Percentiles rank a stretch among this genome's conserved stretches.
phyloP scores from a whole-genome alignment of 23 tunicate genomes.

The Pegea sp. region DNA sequence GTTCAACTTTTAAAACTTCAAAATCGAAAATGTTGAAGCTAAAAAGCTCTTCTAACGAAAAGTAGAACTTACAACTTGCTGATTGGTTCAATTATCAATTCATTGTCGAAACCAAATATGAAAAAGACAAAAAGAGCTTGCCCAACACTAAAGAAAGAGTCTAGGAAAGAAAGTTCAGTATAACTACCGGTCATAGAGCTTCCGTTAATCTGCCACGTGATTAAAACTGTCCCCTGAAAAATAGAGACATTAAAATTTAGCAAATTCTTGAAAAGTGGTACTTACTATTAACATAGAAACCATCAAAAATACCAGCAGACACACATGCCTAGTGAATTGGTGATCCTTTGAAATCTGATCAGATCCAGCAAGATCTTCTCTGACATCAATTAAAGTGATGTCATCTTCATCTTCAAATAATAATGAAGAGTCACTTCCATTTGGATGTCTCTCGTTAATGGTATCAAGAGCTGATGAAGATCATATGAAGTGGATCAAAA shows the following conservation, averaged over 20 bases:
- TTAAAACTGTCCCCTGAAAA: background rate
- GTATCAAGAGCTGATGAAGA: too few relatives aligned
- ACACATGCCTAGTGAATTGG: conserved; percentile 29
- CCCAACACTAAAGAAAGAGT: conserved; percentile 59
- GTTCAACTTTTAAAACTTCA: too few relatives aligned
- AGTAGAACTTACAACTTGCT: conserved; percentile 24
- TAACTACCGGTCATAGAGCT: conserved; percentile 22
- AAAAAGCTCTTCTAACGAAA: background rate
- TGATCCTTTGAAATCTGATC: conserved; percentile 2
- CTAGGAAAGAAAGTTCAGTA: conserved; percentile 67
- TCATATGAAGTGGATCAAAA: too few relatives aligned
- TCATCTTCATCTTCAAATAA: background rate
- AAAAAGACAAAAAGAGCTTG: conserved; percentile 66
- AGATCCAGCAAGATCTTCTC: conserved; percentile 5
- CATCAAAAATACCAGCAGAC: conserved; percentile 21
- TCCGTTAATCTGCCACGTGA: background rate
- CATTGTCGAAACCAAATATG: conserved; percentile 70
- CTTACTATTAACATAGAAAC: conserved; percentile 44
- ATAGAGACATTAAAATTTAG: background rate
- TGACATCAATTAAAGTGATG: background rate
- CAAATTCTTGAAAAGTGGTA: background rate
- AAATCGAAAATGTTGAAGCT: background rate
- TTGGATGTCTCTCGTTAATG: too few relatives aligned
- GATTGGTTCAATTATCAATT: conserved; percentile 64
- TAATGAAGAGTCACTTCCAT: too few relatives aligned